Conservation (phyloP, 2,113 vertebrate species). For the Cephalopholis sonnerati region DNA sequence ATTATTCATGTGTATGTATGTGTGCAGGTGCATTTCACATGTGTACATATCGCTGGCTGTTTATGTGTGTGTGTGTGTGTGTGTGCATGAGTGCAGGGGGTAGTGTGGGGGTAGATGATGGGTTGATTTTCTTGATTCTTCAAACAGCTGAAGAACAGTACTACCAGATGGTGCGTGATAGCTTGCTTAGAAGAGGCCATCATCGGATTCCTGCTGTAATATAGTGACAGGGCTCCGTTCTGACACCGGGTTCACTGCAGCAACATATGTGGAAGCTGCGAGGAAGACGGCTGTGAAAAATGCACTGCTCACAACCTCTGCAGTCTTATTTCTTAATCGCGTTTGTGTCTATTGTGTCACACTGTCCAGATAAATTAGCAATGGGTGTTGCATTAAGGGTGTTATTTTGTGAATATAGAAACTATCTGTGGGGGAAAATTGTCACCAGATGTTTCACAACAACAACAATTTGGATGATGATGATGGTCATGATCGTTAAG, state of each 20-base stretch:
- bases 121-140: constrained; percentile 73
- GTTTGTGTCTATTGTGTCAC: not conserved
- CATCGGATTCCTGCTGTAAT: constrained; percentile 67
- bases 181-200: constrained; percentile 72
- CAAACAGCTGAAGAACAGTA: constrained; percentile 74
- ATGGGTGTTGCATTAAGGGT: not conserved
- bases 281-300: constrained; percentile 32
- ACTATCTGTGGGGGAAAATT: constrained; percentile 8
- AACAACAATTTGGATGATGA: not conserved
- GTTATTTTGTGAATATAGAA: not conserved
- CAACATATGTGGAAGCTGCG: constrained; percentile 55
- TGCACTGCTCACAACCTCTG: not conserved
- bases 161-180: constrained; percentile 77
- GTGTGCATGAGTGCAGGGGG: constrained; percentile 42
- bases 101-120: constrained; percentile 48
- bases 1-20: constrained; percentile 40
- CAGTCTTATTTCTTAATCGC: not conserved
- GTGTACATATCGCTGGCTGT: constrained; percentile 29
- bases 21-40: constrained; percentile 58
- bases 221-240: constrained; percentile 50
- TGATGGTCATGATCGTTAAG: not conserved
- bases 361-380: constrained; percentile 11
- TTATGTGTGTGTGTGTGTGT: constrained; percentile 11
- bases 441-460: constrained; percentile 39
- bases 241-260: constrained; percentile 24